Evolutionary conservation across 2,888 invertebrate genomes (phyloP), one percentile per base, ranked within the genome.

Genomic region (Merodon equestris): DNA sequence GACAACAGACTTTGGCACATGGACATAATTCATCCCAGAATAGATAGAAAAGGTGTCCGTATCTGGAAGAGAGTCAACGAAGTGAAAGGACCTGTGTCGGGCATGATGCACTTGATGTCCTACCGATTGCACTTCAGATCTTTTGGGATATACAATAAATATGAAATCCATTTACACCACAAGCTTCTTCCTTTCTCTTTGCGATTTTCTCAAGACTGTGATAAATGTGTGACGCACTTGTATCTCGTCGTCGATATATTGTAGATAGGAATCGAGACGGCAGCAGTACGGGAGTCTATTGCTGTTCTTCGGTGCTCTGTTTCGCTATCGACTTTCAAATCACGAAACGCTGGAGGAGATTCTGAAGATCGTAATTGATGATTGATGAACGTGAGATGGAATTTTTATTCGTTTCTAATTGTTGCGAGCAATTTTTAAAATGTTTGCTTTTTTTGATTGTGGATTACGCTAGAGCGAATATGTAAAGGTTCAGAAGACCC

Each of bases 31-130:
- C 68, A 73, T 58, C 51, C 19, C 61, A 61, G 40, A 66, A 27
- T 27, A 27, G 27, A 27, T 27, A 2, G 27, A 27, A 27, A 27
- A 7, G 7, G 7, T 38, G 47, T 48, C 47, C 9, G 27, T 27
- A 7, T 27, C 27, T 27, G 27, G 7, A 7, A 27, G 7, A 47
- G 15, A 64, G 72, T 66, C 58, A 44, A n/a, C 14, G 54, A 53
- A 71, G 64, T 70, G 58, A 71, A 58, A 60, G 58, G 70, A 74
- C 79, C 79, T 79, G 79, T 64, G 74, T 64, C 79, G 74, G 60
- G 68, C 79, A 79, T 79, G 68, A 74, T 54, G 74, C 74, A 79
- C 79, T 79, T 79, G 79, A 79, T 79, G 68, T 60, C 74, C 79
- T 79, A 54, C 74, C 74, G 74, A 47, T 73, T 48, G 56, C 38